Evolutionary conservation across 2,113 vertebrate genomes (phyloP), one percentile per base, ranked within the genome.

Genomic region (Macquaria australasica): DNA sequence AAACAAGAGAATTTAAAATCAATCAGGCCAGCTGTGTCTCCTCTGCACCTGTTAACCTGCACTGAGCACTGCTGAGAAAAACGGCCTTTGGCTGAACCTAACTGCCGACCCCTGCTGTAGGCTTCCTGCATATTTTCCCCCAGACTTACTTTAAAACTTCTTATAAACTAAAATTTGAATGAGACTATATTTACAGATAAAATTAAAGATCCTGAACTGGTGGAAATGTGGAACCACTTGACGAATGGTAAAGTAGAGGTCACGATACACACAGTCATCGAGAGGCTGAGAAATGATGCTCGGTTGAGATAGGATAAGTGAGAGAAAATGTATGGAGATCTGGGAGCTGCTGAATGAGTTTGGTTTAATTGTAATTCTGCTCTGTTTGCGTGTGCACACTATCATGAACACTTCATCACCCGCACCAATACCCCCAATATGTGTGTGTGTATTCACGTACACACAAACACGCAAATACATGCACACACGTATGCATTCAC

Each of bases 351-450:
- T 89, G 69, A 82, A 80, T 81, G 81, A 85, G 78, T 90, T 88
- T 50, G 60, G 74, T 90, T 91, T 89, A 87, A 91, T 91, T 91
- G 88, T 90, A 88, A 92, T 91, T 93, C 81, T 80, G 68, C 80
- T 86, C 80, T 81, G 78, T 92, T 91, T 93, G 89, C 64, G 45
- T 85, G 91, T 75, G 84, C 88, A 85, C 90, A 88, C 81, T 67
- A 87, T 91, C 88, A 91, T 87, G 86, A 92, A 86, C 88, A 92
- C 91, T 89, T 92, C 86, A 89, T 92, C 90, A 92, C 84, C 82
- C 74, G 77, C 91, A 92, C 86, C 73, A 87, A 82, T 90, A 89
- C 89, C 74, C 81, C 67, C 79, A 87, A 83, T 83, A 85, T 53
- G 53, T 66, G 64, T 66, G 64, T 64, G 70, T 85, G 53, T 71